These are phyloP conservation scores for Arrhopalites spinosus DNA, from an alignment of 2,888 invertebrate genomes.

Conservation along the genomic window DNA sequence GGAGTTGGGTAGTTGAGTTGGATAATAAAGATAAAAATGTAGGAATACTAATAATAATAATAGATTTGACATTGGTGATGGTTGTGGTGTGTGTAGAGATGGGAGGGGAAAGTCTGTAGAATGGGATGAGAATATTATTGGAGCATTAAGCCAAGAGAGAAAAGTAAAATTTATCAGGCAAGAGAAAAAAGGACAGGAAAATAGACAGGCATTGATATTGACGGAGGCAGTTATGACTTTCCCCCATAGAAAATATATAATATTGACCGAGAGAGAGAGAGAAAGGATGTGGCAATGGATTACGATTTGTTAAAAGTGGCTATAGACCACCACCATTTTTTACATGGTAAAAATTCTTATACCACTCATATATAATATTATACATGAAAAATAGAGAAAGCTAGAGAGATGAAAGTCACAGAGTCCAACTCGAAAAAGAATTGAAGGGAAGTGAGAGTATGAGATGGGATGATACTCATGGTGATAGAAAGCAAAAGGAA, in stretches of 20 bases:
- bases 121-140: background rate
- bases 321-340: too few relatives aligned
- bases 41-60: too few relatives aligned
- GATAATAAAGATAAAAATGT: too few relatives aligned
- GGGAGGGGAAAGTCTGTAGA: background rate
- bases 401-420: conserved; percentile 11
- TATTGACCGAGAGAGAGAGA: background rate
- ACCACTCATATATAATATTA: too few relatives aligned
- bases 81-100: background rate
- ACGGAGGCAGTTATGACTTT: too few relatives aligned
- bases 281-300: background rate
- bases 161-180: background rate
- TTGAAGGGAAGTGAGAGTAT: background rate
- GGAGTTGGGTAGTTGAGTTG: too few relatives aligned
- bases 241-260: too few relatives aligned
- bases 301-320: background rate
- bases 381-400: too few relatives aligned
- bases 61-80: too few relatives aligned
- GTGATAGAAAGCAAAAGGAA: conserved; percentile 39
- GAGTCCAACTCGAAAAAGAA: background rate
- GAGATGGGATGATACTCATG: conserved; percentile 15
- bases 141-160: background rate
- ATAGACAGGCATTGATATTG: background rate
- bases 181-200: background rate
- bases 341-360: too few relatives aligned